Evolutionary conservation across 1,140 invertebrate genomes (phyloP).

Genomic region (Frieseomelitta varia): DNA sequence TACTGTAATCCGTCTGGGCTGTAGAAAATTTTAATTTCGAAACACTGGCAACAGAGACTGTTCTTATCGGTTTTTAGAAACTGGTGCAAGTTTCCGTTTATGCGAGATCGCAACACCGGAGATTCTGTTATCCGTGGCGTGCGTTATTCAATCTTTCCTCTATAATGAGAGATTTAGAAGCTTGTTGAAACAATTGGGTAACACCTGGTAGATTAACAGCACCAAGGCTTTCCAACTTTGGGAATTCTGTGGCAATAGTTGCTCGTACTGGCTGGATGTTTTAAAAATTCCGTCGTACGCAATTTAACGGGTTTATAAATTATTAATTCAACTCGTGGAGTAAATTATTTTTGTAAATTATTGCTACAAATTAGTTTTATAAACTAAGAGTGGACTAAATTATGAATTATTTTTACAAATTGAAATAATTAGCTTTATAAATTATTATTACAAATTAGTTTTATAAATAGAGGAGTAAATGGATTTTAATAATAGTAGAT

Average conservation of each 20-base stretch:
- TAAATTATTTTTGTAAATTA: too few relatives aligned
- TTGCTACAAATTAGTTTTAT: too few relatives aligned
- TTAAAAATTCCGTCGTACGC: neutral
- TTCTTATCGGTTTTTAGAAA: neutral
- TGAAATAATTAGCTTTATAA: too few relatives aligned
- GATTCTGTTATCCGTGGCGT: neutral
- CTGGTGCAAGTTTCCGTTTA: neutral
- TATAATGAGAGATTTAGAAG: neutral
- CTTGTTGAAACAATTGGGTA: conserved; percentile 6
- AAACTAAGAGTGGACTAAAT: too few relatives aligned
- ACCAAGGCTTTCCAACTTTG: neutral
- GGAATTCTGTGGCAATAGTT: neutral
- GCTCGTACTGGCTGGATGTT: neutral
- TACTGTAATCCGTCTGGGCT: too few relatives aligned
- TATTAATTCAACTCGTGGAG: too few relatives aligned
- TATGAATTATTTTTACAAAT: too few relatives aligned
- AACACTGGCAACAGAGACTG: neutral
- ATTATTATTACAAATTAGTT: too few relatives aligned
- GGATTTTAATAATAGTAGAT: too few relatives aligned
- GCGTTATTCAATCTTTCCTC: conserved; percentile 2
- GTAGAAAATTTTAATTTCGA: neutral
- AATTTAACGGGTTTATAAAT: neutral
- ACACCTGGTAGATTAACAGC: neutral
- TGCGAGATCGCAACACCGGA: neutral
- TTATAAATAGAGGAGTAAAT: too few relatives aligned